Base-by-base conservation (phyloP, 1,140 invertebrate species). In the Ceratitis capitata region DNA sequence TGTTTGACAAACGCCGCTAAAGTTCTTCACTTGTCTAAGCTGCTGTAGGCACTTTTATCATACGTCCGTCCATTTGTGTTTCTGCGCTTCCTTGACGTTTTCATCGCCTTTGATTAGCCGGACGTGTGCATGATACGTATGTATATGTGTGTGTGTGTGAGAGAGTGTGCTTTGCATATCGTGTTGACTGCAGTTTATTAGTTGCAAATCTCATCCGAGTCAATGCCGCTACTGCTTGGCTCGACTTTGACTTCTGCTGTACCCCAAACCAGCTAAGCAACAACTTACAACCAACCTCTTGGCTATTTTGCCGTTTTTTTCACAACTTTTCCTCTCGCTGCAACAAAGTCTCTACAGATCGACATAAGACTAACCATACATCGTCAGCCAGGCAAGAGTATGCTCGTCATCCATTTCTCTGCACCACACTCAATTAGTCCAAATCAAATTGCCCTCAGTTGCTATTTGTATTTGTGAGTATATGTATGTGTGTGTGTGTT, bases 81-180 rank as follows among this genome's bases (percentile, higher is more conserved):
- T 78, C 69, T 78, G 39, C 69, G 45, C 69, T 78, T 78, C 69
- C 69, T 78, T 78, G 69, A 78, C 69, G 69, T 78, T 78, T 78
- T 78, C 69, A 78, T 78, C 69, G 69, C 69, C 69, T 78, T 78
- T 78, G 69, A 78, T 78, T 78, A 78, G 69, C 39, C 69, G 69
- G 35, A 45, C 69, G 39, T 45, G 69, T 19, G 69, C 9, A 78
- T 45, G 69, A 78, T 26, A 42, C 45, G 39, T n/a, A 19, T 12
- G n/a, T 9, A 1, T 29, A 4, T 69, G 16, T 4, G 5, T 69
- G 35, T n/a, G 16, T 78, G 39, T 45, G 35, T 9, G 3, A 45
- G 69, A 23, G 1, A 26, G 39, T 78, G 9, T 23, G 7, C 39
- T 19, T 23, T 9, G 35, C 9, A 39, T 78, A 45, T 78, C 69